These are phyloP conservation scores for Tetramorium parvispinum DNA, from an alignment of 1,140 invertebrate species.

Conservation along the genomic window DNA sequence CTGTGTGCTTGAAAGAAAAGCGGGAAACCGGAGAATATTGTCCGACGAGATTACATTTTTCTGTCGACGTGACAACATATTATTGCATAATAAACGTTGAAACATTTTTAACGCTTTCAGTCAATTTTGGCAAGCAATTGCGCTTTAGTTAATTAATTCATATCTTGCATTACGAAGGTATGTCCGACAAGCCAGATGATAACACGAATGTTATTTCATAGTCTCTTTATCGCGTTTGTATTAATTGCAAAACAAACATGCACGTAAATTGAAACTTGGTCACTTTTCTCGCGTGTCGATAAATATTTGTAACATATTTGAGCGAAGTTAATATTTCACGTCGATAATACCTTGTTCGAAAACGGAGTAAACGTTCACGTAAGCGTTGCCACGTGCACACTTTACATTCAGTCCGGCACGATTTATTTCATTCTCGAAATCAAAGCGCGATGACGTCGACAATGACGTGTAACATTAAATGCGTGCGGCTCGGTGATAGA, in stretches of 20 bases:
- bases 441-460: constrained; percentile 34
- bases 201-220: background rate
- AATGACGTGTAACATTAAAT: constrained; percentile 16
- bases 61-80: background rate
- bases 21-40: constrained; percentile 45
- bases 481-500: background rate
- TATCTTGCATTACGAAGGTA: background rate
- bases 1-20: constrained; percentile 38
- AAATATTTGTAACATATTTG: background rate
- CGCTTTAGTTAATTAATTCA: constrained; percentile 9
- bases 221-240: background rate
- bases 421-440: constrained; percentile 45
- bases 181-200: background rate
- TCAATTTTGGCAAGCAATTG: background rate
- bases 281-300: background rate
- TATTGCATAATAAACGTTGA: background rate
- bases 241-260: background rate
- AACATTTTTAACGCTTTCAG: background rate
- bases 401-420: background rate
- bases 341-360: background rate
- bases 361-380: constrained; percentile 15
- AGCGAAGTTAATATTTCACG: constrained; percentile 18
- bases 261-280: background rate
- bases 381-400: background rate
- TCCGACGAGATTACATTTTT: constrained; percentile 37